Percentiles rank a stretch among this genome's conserved stretches.
These are phyloP conservation scores for Dynastes hyllus DNA, from an alignment of 2,888 invertebrate species.

Conservation along the genomic window DNA sequence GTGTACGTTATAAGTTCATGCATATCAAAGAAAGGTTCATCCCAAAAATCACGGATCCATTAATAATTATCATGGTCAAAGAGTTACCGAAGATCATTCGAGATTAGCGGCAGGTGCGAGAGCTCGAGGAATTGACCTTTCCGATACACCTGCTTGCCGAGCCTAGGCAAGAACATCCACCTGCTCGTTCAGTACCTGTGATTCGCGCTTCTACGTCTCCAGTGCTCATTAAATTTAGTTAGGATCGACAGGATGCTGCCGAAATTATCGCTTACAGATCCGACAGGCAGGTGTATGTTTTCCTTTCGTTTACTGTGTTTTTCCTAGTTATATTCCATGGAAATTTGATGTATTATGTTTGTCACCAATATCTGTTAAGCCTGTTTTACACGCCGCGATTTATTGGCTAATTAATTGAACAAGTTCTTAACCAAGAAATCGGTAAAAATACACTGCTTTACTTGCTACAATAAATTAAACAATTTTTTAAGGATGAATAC, in stretches of 20 bases:
- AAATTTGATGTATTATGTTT: too few species aligned
- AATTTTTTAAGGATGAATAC: too few species aligned
- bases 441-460: too few species aligned
- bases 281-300: constrained; percentile 22
- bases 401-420: too few species aligned
- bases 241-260: constrained; percentile 37
- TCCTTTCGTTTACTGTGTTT: constrained; percentile 12
- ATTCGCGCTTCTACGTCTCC: constrained; percentile 36
- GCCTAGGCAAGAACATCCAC: background rate
- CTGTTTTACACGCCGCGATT: too few species aligned
- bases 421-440: too few species aligned
- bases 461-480: too few species aligned
- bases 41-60: constrained; percentile 43
- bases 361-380: too few species aligned
- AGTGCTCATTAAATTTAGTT: constrained; percentile 35
- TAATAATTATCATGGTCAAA: constrained; percentile 38
- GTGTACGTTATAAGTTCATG: background rate
- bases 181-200: constrained; percentile 28
- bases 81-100: constrained; percentile 45
- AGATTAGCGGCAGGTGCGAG: constrained; percentile 55
- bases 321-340: background rate
- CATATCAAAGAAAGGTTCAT: constrained; percentile 3
- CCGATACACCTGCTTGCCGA: constrained; percentile 57
- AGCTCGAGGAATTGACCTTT: constrained; percentile 52
- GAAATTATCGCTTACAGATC: constrained; percentile 23